Base-by-base conservation (phyloP, 2,888 invertebrate genomes). In the Netelia virgata region DNA sequence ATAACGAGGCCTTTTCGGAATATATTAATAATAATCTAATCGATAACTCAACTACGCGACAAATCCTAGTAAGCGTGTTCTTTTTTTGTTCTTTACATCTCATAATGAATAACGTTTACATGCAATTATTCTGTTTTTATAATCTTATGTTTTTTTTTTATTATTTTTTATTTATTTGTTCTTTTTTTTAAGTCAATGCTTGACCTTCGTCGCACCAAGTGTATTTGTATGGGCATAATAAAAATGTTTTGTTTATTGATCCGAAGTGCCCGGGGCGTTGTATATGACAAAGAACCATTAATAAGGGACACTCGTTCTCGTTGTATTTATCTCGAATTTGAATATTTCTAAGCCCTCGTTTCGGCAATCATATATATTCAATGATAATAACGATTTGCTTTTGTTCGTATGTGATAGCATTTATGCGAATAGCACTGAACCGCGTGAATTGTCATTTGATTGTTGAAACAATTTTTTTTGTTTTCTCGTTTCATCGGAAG, bases 61-160 rank as follows among this genome's bases (percentile, higher is more conserved):
- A 88, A 88, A 89, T 87, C 83, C 87, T 88, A 88, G 86, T 84
- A 86, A 87, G 85, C 88, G 81, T n/a, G n/a, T n/a, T 83, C 66
- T 83, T 55, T 78, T 70, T 84, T 64, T 57, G 77, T 70, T 75
- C 66, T 72, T 68, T 53, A 63, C 53, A 69, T 77, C 41, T 76
- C 59, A 20, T 74, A 59, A 77, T 55, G n/a, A 61, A 73, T 84
- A 72, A 77, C 55, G 11, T 81, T 82, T 47, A 20, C 66, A 73
- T 61, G 72, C 73, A 50, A 41, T 53, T 66, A 77, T 61, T 73
- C 18, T 20, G 59, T 73, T 74, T 74, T 10, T 43, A 23, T 9
- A 55, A 28, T 78, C 28, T 68, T 36, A 36, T 36, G 6, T 36
- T 36, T 0, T 36, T 28, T 28, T 2, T 2, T 28, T 36, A 5